phyloP scores from a whole-genome alignment of 2,797 vertebrate species.

The Molossus alvarezi region DNA sequence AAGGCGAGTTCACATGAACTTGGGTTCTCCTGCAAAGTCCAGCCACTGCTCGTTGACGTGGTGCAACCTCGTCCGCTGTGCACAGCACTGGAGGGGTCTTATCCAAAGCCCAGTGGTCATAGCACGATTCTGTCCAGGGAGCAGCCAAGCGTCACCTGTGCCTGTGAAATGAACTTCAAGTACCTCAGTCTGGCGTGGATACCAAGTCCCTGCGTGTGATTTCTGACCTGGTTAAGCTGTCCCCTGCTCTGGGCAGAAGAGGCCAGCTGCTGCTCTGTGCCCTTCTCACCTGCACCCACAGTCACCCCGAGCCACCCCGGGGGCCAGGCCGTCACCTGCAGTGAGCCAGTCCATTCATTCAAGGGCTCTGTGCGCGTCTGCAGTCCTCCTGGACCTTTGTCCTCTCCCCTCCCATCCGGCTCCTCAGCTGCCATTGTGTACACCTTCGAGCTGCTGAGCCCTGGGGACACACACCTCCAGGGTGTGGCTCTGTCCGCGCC shows the following conservation, averaged over 20 bases:
- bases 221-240: background rate
- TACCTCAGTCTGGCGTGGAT: background rate
- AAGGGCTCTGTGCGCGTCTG: background rate
- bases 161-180: background rate
- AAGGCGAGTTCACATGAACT: background rate
- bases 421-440: too few species aligned
- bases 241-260: background rate
- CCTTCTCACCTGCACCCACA: background rate
- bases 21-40: background rate
- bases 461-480: background rate
- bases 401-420: too few species aligned
- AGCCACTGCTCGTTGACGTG: background rate
- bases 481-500: too few species aligned
- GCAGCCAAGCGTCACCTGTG: background rate
- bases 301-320: too few species aligned
- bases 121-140: background rate
- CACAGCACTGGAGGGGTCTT: background rate
- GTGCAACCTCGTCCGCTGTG: background rate
- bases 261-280: too few species aligned
- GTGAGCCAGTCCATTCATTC: background rate
- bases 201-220: background rate
- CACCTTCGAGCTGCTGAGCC: background rate
- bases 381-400: too few species aligned
- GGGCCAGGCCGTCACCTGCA: background rate
- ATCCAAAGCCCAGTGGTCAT: accelerated